Evolutionary conservation across 2,797 vertebrate genomes (phyloP).

Genomic region (Lindbergichthys nudifrons): DNA sequence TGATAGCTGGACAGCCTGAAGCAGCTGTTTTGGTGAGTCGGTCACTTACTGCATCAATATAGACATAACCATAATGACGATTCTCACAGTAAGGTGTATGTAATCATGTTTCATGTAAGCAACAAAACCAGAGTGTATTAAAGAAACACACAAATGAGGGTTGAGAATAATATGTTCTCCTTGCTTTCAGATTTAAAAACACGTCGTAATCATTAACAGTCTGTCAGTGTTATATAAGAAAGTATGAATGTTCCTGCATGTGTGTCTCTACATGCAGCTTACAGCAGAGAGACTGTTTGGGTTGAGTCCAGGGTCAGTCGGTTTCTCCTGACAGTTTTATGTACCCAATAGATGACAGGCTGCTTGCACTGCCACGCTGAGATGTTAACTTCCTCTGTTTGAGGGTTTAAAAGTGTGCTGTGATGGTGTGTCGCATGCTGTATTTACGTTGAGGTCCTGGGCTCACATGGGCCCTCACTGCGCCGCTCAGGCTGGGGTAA

Average conservation of each 20-base stretch:
- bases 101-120: background rate
- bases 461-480: conserved; percentile 43
- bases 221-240: conserved; percentile 7
- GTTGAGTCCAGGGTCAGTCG: conserved; percentile 82
- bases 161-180: background rate
- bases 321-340: conserved; percentile 85
- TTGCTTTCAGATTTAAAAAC: conserved; percentile 7
- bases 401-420: conserved; percentile 70
- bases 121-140: background rate
- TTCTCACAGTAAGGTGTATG: conserved; percentile 21
- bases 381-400: conserved; percentile 70
- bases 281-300: conserved; percentile 74
- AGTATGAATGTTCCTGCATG: conserved; percentile 17
- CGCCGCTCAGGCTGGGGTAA: conserved; percentile 35
- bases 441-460: conserved; percentile 75
- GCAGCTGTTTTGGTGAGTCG: conserved; percentile 21
- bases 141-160: background rate
- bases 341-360: conserved; percentile 69
- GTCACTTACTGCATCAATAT: conserved; percentile 5
- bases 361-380: conserved; percentile 54
- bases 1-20: conserved; percentile 59
- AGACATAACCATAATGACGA: conserved; percentile 1
- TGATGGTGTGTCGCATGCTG: conserved; percentile 58
- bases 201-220: background rate
- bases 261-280: conserved; percentile 37